Evolutionary conservation across 1,140 invertebrate species (phyloP).

Genomic region (Trichogramma pretiosum): DNA sequence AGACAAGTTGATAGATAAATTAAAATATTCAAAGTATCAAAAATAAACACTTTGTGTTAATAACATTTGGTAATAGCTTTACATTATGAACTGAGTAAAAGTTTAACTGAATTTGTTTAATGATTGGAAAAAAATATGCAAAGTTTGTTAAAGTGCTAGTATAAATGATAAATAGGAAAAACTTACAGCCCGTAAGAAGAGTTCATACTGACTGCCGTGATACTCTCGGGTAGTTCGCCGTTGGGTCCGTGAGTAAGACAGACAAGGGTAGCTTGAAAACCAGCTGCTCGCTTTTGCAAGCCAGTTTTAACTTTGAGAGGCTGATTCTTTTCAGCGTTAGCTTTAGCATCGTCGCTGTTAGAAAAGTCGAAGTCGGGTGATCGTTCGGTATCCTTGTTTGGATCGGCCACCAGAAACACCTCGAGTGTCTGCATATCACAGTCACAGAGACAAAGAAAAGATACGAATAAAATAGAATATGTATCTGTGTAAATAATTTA

Average conservation of each 20-base stretch:
- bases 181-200: conserved; percentile 95
- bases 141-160: too few species aligned
- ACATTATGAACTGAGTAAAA: too few species aligned
- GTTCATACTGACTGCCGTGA: conserved; percentile 85
- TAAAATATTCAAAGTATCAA: too few species aligned
- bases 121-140: too few species aligned
- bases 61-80: too few species aligned
- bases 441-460: neutral
- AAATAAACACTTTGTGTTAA: too few species aligned
- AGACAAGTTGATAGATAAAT: too few species aligned
- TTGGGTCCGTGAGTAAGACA: conserved; percentile 80
- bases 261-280: conserved; percentile 91
- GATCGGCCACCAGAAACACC: conserved; percentile 78
- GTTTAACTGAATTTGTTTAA: too few species aligned
- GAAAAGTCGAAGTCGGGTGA: conserved; percentile 72
- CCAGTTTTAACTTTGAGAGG: conserved; percentile 67
- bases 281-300: conserved; percentile 69
- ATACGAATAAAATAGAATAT: neutral
- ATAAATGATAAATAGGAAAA: too few species aligned
- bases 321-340: conserved; percentile 41
- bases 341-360: conserved; percentile 45
- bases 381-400: conserved; percentile 65
- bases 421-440: conserved; percentile 72
- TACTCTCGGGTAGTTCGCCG: conserved; percentile 68
- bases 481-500: neutral